phyloP scores from a whole-genome alignment of 2,888 invertebrate genomes.

The Apantesis nais region DNA sequence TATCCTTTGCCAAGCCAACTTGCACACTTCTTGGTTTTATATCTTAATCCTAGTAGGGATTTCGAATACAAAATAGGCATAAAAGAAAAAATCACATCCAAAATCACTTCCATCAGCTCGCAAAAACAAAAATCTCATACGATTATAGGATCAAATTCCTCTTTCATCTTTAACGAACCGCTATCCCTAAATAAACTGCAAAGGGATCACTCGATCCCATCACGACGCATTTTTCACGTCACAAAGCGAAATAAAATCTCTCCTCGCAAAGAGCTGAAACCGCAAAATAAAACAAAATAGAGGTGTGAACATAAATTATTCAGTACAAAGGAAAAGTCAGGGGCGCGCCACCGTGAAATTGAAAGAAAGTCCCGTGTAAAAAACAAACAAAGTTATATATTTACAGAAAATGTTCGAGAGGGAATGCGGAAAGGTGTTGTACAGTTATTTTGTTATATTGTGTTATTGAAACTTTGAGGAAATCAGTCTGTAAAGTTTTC shows the following conservation, averaged over 20 bases:
- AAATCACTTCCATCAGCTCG: background rate
- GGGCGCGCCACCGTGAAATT: slow-evolving; percentile 74
- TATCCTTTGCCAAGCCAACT: too few species aligned
- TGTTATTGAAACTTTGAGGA: background rate
- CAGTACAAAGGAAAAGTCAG: slow-evolving; percentile 68
- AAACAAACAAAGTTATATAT: slow-evolving; percentile 54
- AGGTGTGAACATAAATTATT: slow-evolving; percentile 81
- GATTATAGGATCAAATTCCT: slow-evolving; percentile 34
- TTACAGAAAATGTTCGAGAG: slow-evolving; percentile 30
- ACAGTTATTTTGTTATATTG: background rate
- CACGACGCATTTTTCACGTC: slow-evolving; percentile 47
- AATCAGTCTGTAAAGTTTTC: background rate
- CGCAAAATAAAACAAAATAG: slow-evolving; percentile 66
- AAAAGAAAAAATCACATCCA: background rate
- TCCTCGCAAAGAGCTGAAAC: slow-evolving; percentile 56
- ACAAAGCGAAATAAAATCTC: slow-evolving; percentile 59
- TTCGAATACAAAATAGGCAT: too few species aligned
- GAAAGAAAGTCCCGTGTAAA: slow-evolving; percentile 68
- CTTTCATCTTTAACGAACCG: slow-evolving; percentile 32
- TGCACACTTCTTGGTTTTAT: too few species aligned
- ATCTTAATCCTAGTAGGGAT: too few species aligned
- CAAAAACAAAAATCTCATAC: slow-evolving; percentile 23
- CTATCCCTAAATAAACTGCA: slow-evolving; percentile 37
- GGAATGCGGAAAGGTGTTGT: slow-evolving; percentile 14
- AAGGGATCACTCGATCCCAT: slow-evolving; percentile 39